Base-by-base conservation (phyloP, 2,113 vertebrate genomes). In the Rhizomys pruinosus region DNA sequence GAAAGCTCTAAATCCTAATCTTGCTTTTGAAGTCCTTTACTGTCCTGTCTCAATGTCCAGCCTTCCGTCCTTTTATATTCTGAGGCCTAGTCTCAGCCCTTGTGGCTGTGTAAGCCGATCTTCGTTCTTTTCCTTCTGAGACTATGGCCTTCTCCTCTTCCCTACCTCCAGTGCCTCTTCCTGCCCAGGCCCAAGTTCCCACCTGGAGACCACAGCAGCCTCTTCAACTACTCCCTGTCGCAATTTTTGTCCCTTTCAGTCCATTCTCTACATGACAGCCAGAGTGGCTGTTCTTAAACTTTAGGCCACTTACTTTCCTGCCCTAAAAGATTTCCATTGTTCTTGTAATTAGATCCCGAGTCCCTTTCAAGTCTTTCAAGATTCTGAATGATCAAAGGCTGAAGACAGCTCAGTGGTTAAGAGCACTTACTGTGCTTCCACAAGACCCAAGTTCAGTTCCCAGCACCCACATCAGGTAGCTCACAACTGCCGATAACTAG, bases 21-120 rank as follows among this genome's bases (percentile, higher is more conserved):
- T 93, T 91, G 66, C 89, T 79, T 96, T 92, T 96, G 95, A 94
- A 94, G 95, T 87, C 52, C 32, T 95, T 92, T 66, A 23, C 2
- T 76, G 29, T 55, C 79, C 34, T 37, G 55, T 59, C 91, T 78
- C 74, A 84, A 37, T 73, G 89, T 42, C 69, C 64, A 47, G 52
- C 34, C 69, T 64, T 3, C 4, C n/a, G 77, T 44, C 63, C 39
- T 37, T 34, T 61, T 47, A 5, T 69, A 27, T 3, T 9, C 47
- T 3, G 7, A 32, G 29, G 76, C 84, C 89, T 82, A 78, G 17
- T 74, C 74, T 63, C 52, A 32, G 2, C 79, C 61, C 11, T 3
- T 20, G 52, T 3, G 66, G 74, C 80, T 84, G 55, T 74, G 39
- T 66, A 5, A n/a, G 73, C 42, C 61, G 23, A 69, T 39, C 86